Evolutionary conservation across 2,113 vertebrate species (phyloP).

Genomic region (Leiothrix lutea): DNA sequence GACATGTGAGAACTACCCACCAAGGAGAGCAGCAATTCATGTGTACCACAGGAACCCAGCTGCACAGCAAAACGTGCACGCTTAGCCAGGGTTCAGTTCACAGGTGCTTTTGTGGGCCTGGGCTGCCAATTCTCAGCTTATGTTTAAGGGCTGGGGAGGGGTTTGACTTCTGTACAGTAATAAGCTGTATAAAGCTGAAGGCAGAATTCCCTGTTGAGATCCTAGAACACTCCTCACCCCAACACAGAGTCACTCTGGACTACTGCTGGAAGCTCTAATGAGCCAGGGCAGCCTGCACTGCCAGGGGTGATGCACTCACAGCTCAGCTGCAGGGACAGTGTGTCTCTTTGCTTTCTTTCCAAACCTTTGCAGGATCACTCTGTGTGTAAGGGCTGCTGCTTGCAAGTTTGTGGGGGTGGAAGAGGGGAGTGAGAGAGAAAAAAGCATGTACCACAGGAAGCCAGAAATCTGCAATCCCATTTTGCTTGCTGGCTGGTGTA

Average conservation of each 20-base stretch:
- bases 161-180: not conserved
- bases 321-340: not conserved
- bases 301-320: not conserved
- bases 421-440: not conserved
- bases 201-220: not conserved
- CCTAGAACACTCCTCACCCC: not conserved
- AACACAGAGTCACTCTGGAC: not conserved
- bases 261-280: not conserved
- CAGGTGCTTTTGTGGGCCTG: not conserved
- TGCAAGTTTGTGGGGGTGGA: not conserved
- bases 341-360: not conserved
- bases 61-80: rapidly evolving
- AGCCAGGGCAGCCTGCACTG: not conserved
- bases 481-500: not conserved
- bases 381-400: not conserved
- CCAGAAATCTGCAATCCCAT: not conserved
- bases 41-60: not conserved
- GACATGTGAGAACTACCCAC: not conserved
- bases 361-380: not conserved
- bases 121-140: not conserved
- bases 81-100: not conserved
- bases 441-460: not conserved
- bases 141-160: rapidly evolving
- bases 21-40: not conserved
- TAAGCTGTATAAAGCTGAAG: not conserved